Evolutionary conservation across 2,888 invertebrate species (phyloP), one percentile per base, ranked within the genome.

Genomic region (Harmothoe impar): DNA sequence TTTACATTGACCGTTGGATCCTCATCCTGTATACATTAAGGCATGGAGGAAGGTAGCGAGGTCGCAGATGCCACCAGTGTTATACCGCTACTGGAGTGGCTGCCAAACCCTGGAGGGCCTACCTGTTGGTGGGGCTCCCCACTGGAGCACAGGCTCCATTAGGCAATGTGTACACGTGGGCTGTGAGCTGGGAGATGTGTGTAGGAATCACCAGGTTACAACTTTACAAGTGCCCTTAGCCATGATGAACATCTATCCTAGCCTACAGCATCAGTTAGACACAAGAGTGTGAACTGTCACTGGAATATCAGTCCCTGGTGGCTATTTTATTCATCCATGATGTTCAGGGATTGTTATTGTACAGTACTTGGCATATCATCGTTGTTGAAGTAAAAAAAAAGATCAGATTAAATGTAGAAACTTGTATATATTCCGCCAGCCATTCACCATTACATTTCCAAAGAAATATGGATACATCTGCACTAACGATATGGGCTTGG

Each of bases 81-180:
- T 43, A 43, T 43, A 43, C 43, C 62, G 62, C 23, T 62, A 43
- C 81, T 81, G 81, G 81, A 81, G 43, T 43, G 81, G 54, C 86
- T 86, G 86, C 86, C 86, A 86, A 86, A 29, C 54, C 86, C 86
- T 54, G 86, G 54, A 86, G 54, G 29, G 31, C 10, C 86, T 86
- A 86, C 86, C 54, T 86, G 86, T 86, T 54, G 17, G 52, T n/a
- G 31, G 77, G 17, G 29, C 77, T 77, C 77, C 33, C 15, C 81
- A 20, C 81, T 81, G 43, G 81, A 35, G 81, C 81, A n/a, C 62
- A 81, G 81, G 43, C 43, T 81, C 35, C 43, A 43, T 33, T 81
- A 43, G 81, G 81, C 43, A 81, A 81, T 33, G 72, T 72, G 29
- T 23, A 72, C n/a, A 25, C 72, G 12, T 72, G 29, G 31, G 12